Evolutionary conservation across 2,113 vertebrate genomes (phyloP), one percentile per base, ranked within the genome.

Genomic region (Cryptotis parvus): DNA sequence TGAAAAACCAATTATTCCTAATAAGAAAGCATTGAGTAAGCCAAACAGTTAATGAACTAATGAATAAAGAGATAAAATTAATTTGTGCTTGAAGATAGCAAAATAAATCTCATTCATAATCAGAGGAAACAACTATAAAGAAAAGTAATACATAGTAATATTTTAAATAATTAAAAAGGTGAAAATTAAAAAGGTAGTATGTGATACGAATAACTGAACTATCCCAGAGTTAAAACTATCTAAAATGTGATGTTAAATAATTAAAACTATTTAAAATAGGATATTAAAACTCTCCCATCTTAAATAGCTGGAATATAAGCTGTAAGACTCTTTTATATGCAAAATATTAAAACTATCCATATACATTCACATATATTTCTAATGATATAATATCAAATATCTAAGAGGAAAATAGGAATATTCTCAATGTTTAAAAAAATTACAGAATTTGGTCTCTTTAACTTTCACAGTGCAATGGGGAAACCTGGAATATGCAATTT

Each of bases 401-500:
- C 20, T 66, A 41, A 61, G 70, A 82, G 5, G 18, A 84, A 33
- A 43, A 63, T 3, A 55, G 41, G 58, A 49, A 31, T 24, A 45
- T 31, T 4, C 4, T 49, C 18, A 52, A 70, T 65, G 29, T 33
- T 11, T n/a, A 14, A 52, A 10, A 52, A 10, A 94, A 81, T 24
- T 6, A 84, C 1, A 80, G 11, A 87, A 43, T 66, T 63, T 41
- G 49, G 29, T 43, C 45, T 31, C 68, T 49, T 80, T 55, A 63
- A 58, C 78, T 72, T 69, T 86, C 6, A 82, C 31, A 58, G 7
- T 39, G 1, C 24, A 92, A n/a, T 2, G 24, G 6, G 6, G 43
- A 84, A 86, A 92, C 9, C 70, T 86, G 37, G 65, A 92, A 66
- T 86, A 77, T 45, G 24, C 11, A 72, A 90, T 41, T 76, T 65